Base-by-base conservation (phyloP, 2,888 invertebrate genomes). In the Agrochola macilenta region DNA sequence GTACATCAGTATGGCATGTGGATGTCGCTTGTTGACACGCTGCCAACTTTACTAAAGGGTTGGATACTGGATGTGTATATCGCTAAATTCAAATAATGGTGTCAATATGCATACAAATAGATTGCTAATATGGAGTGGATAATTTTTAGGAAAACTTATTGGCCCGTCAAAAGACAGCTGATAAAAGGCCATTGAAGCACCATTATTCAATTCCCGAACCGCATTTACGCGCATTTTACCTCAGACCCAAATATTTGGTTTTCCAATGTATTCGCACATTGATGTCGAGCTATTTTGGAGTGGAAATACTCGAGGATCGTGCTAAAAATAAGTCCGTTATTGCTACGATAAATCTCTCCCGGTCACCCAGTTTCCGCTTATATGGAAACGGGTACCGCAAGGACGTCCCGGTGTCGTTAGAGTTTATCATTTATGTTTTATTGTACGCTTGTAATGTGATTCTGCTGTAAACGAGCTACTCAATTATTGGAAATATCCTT, bases 341-440 rank as follows among this genome's bases (percentile, higher is more conserved):
- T 92, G 91, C 89, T 83, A 79, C 90, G 86, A 92, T 93, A 93
- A 93, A 93, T 94, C 92, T 90, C 88, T 91, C 92, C 90, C 93
- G 92, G 93, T 94, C 93, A 93, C 93, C 92, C 92, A 93, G 92
- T 93, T 94, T 93, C 92, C 91, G 89, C 92, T 91, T 93, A 92
- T 93, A 93, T 90, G 92, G 92, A 90, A 91, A 89, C 91, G 83
- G 89, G 89, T 84, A 87, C 89, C 88, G 90, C 92, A 92, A 93
- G 93, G 93, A 91, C 92, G 90, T 83, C 82, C 87, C 77, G 71
- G 78, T 78, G 72, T 77, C 78, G 54, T 61, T 69, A 70, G 60
- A 78, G 8, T 79, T 82, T 78, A 87, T 81, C 76, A 77, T 86
- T 77, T 74, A 76, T 74, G 71, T 77, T 76, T 87, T 76, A 83